phyloP scores from a whole-genome alignment of 2,797 vertebrate species.

The Gymnodraco acuticeps region DNA sequence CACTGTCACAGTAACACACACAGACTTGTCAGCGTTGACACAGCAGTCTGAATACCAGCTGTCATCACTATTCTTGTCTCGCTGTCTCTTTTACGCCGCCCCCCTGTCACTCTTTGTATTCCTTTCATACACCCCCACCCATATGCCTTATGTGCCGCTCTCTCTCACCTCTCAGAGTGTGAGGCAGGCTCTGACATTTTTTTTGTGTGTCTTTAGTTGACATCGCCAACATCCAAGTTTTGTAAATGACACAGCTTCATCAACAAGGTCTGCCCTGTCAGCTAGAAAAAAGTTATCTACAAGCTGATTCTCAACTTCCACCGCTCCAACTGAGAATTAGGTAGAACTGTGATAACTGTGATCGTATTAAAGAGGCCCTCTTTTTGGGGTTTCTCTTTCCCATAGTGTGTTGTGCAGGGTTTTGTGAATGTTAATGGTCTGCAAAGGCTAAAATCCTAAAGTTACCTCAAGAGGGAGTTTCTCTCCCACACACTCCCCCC shows the following conservation, averaged over 20 bases:
- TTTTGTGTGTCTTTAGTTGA: slow-evolving; percentile 47
- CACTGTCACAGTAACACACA: slow-evolving; percentile 13
- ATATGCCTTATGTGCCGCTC: slow-evolving; percentile 34
- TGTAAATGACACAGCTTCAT: slow-evolving; percentile 61
- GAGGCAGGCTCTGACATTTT: slow-evolving; percentile 38
- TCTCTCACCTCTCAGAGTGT: slow-evolving; percentile 50
- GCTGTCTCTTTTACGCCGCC: slow-evolving; percentile 51
- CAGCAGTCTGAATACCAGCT: slow-evolving; percentile 55
- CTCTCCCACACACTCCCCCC: too few species aligned
- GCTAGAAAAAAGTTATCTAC: slow-evolving; percentile 5
- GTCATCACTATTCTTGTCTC: slow-evolving; percentile 50
- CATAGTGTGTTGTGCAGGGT: too few species aligned
- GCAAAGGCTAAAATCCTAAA: too few species aligned
- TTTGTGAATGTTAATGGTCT: too few species aligned
- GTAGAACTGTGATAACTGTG: neutral
- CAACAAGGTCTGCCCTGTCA: slow-evolving; percentile 36
- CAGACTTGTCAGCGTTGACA: slow-evolving; percentile 53
- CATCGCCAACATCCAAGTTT: slow-evolving; percentile 40
- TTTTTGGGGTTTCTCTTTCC: too few species aligned
- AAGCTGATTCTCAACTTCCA: slow-evolving; percentile 15
- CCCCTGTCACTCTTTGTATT: slow-evolving; percentile 48
- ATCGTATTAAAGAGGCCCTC: neutral
- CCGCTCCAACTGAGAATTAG: neutral
- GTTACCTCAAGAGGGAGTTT: too few species aligned
- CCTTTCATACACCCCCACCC: slow-evolving; percentile 44